These are phyloP conservation scores for Oreonectes daqikongensis DNA, from an alignment of 2,797 vertebrate genomes.

Conservation along the genomic window DNA sequence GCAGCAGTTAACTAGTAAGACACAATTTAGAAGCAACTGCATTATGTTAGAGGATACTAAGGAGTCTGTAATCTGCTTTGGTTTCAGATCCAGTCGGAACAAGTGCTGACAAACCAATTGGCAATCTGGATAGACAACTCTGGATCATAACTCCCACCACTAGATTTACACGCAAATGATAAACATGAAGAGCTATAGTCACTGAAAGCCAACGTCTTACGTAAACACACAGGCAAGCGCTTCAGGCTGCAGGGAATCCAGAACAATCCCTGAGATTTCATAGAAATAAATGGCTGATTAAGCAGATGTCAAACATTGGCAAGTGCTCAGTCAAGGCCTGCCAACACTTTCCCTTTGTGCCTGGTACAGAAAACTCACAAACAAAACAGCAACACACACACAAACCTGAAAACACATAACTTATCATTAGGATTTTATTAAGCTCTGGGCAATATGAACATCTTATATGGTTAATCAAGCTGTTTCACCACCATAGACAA, in stretches of 20 bases:
- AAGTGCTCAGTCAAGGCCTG: conserved; percentile 24
- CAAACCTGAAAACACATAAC: not conserved
- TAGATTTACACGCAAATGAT: not conserved
- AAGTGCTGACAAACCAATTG: not conserved
- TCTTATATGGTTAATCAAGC: not conserved
- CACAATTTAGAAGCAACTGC: not conserved
- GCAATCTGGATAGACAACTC: not conserved
- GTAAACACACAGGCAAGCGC: not conserved
- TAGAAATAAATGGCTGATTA: conserved; percentile 48
- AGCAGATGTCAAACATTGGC: conserved; percentile 19
- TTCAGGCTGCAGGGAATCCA: conserved; percentile 12
- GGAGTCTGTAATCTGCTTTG: not conserved
- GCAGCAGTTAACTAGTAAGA: not conserved
- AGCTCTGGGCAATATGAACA: not conserved
- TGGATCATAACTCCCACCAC: not conserved
- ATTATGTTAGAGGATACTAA: not conserved
- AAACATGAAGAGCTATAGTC: too few relatives aligned
- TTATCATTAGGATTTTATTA: not conserved
- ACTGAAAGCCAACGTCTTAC: not conserved
- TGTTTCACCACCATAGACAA: not conserved
- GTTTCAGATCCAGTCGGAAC: not conserved
- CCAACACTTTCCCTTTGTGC: conserved; percentile 4
- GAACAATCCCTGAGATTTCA: conserved; percentile 39
- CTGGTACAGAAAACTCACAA: not conserved
- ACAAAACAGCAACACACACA: not conserved